These are phyloP conservation scores for Halocaridina rubra DNA, from an alignment of 2,888 invertebrate species.

Conservation along the genomic window DNA sequence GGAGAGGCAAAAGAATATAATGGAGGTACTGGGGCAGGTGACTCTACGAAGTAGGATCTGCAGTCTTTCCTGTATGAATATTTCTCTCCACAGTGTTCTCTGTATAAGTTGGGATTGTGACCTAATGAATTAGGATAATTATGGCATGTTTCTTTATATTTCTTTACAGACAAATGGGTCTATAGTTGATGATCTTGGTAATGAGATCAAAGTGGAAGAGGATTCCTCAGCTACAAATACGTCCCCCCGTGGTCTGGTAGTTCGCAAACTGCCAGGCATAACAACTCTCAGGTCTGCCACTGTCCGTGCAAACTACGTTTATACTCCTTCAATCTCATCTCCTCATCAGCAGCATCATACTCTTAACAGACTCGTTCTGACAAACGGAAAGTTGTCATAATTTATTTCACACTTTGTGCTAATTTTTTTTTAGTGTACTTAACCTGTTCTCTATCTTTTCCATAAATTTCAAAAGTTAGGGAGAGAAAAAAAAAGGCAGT, in stretches of 20 bases:
- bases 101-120: too few relatives aligned
- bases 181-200: slow-evolving; percentile 61
- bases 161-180: slow-evolving; percentile 49
- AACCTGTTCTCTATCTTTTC: too few relatives aligned
- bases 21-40: too few relatives aligned
- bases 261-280: slow-evolving; percentile 53
- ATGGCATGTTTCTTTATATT: too few relatives aligned
- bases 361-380: slow-evolving; percentile 60
- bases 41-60: too few relatives aligned
- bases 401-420: background rate
- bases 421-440: too few relatives aligned
- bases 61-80: too few relatives aligned
- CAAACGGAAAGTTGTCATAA: slow-evolving; percentile 61
- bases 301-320: slow-evolving; percentile 57
- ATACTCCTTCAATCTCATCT: slow-evolving; percentile 54
- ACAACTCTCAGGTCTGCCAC: slow-evolving; percentile 53
- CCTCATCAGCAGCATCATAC: slow-evolving; percentile 61
- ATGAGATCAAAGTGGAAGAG: slow-evolving; percentile 58
- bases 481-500: too few relatives aligned
- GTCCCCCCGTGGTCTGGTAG: slow-evolving; percentile 48
- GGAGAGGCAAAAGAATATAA: too few relatives aligned
- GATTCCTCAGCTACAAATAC: slow-evolving; percentile 35
- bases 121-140: too few relatives aligned
- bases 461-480: too few relatives aligned
- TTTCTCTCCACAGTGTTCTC: too few relatives aligned